Evolutionary conservation across 2,888 invertebrate genomes (phyloP).

Genomic region (Eurytoma californica): DNA sequence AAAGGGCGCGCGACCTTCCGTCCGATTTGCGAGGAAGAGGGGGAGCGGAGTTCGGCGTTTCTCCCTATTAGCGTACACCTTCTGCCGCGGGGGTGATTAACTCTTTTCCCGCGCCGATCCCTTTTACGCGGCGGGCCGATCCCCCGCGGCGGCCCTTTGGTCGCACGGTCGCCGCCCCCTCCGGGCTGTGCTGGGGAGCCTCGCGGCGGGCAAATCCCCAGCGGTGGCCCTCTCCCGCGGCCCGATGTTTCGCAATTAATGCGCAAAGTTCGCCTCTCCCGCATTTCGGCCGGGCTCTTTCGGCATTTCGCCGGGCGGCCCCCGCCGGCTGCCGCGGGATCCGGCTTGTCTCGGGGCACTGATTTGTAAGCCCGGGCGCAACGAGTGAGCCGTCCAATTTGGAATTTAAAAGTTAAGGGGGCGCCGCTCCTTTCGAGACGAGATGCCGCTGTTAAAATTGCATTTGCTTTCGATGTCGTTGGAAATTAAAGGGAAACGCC

Average conservation of each 20-base stretch:
- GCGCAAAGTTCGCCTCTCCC: constrained; percentile 63
- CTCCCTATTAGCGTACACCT: constrained; percentile 55
- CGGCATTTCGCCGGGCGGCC: neutral
- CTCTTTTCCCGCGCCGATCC: constrained; percentile 58
- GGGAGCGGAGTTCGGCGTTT: constrained; percentile 20
- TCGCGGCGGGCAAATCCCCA: constrained; percentile 40
- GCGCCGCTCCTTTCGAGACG: no score
- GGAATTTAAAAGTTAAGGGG: no score
- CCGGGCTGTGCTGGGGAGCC: neutral
- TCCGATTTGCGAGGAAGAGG: constrained; percentile 51
- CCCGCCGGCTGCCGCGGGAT: neutral
- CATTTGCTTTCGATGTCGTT: no score
- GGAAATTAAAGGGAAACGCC: no score
- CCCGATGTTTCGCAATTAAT: constrained; percentile 69
- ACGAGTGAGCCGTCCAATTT: neutral
- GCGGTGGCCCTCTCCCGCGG: constrained; percentile 54
- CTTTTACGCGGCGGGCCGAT: constrained; percentile 31
- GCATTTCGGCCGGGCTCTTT: no score
- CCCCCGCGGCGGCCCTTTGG: constrained; percentile 31
- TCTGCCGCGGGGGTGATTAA: constrained; percentile 59
- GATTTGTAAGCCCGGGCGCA: neutral
- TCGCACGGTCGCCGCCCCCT: neutral
- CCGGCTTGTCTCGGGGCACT: neutral
- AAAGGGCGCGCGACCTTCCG: constrained; percentile 16
- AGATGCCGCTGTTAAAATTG: no score